Conservation (phyloP, 2,113 vertebrate genomes). For the Elgaria multicarinata region DNA sequence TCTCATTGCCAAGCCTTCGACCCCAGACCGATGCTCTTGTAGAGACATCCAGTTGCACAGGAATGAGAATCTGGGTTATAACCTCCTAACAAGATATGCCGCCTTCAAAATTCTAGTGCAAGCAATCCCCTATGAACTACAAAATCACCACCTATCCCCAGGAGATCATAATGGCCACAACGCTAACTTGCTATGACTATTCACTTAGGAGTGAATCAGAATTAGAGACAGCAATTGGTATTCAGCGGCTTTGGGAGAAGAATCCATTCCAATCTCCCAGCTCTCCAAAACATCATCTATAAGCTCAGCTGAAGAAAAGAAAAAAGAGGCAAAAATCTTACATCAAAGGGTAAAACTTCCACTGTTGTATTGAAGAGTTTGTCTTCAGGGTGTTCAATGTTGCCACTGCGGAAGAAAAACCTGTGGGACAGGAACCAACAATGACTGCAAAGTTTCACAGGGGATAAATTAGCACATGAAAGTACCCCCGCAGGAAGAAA, state of each 20-base stretch:
- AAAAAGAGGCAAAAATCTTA: constrained; percentile 73
- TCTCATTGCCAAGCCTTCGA: too few species aligned
- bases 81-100: background rate
- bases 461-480: rapidly evolving
- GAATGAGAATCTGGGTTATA: background rate
- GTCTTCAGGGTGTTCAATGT: constrained; percentile 97
- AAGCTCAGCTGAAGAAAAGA: constrained; percentile 16
- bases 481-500: background rate
- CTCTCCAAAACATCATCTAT: background rate
- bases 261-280: background rate
- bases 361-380: constrained; percentile 97
- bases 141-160: background rate
- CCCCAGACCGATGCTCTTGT: background rate
- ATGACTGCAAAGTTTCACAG: constrained; percentile 8
- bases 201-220: background rate
- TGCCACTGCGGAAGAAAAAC: constrained; percentile 97
- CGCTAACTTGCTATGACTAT: background rate
- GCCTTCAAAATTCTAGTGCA: background rate
- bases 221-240: background rate
- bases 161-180: background rate
- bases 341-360: constrained; percentile 95
- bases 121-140: background rate
- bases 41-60: background rate
- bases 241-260: background rate
- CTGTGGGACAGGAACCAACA: constrained; percentile 73